phyloP scores from a whole-genome alignment of 2,888 invertebrate genomes.

The Copidosoma aretas region DNA sequence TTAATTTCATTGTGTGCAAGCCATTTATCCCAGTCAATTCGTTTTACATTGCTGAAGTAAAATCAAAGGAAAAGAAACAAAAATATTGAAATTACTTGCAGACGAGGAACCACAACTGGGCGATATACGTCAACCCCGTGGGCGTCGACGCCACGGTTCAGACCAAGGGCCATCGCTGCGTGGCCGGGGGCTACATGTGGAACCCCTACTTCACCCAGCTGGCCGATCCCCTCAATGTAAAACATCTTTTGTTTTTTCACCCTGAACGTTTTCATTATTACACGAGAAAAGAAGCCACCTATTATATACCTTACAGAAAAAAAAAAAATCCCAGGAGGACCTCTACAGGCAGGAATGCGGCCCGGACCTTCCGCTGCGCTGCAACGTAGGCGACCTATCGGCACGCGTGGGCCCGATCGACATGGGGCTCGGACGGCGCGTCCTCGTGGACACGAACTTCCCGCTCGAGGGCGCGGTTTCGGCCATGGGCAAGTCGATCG shows the following conservation, averaged over 20 bases:
- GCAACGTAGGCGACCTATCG: slow-evolving; percentile 90
- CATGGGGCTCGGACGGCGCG: slow-evolving; percentile 77
- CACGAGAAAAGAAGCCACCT: too few species aligned
- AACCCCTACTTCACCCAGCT: slow-evolving; percentile 90
- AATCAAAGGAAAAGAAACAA: too few species aligned
- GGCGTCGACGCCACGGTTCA: slow-evolving; percentile 89
- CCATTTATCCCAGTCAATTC: too few species aligned
- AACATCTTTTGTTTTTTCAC: too few species aligned
- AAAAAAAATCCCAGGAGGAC: slow-evolving; percentile 69
- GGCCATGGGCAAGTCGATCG: slow-evolving; percentile 84
- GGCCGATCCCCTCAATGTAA: slow-evolving; percentile 86
- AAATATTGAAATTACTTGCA: slow-evolving; percentile 52
- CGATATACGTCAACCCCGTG: slow-evolving; percentile 88
- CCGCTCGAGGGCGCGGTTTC: slow-evolving; percentile 80
- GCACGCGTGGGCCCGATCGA: slow-evolving; percentile 83
- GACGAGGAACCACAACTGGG: slow-evolving; percentile 88
- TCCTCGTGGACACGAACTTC: slow-evolving; percentile 86
- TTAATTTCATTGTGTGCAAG: slow-evolving; percentile 11
- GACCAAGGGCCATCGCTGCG: slow-evolving; percentile 80
- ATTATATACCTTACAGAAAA: too few species aligned
- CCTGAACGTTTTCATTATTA: too few species aligned
- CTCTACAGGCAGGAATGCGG: slow-evolving; percentile 88
- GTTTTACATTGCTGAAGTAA: too few species aligned
- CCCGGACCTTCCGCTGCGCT: slow-evolving; percentile 84
- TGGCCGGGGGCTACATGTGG: slow-evolving; percentile 91